A percentile compares a stretch with the other conserved stretches of the same genome.
phyloP scores from a whole-genome alignment of 2,888 invertebrate species.

The Cryptophagus acutangulus region DNA sequence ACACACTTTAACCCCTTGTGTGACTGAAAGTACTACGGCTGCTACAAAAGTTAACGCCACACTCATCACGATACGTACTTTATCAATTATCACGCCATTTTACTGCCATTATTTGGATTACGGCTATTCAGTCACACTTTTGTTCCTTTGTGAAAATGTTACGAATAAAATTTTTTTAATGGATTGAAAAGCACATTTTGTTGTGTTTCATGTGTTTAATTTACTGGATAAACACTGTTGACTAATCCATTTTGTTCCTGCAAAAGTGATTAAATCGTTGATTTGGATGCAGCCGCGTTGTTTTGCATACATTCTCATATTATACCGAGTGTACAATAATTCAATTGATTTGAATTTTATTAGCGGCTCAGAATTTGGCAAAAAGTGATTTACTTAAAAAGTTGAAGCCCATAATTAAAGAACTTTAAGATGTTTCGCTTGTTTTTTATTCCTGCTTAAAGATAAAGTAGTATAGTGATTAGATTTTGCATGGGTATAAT shows the following conservation, averaged over 20 bases:
- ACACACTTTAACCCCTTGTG: conserved; percentile 17
- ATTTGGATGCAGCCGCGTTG: conserved; percentile 10
- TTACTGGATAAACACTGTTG: conserved; percentile 10
- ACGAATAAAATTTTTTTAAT: conserved; percentile 25
- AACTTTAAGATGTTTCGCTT: not conserved
- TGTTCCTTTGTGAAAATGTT: conserved; percentile 21
- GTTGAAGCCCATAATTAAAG: not conserved
- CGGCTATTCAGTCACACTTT: conserved; percentile 22
- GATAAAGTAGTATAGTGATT: no score
- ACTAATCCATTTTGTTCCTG: conserved; percentile 15
- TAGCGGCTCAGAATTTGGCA: not conserved
- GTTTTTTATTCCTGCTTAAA: conserved; percentile 1
- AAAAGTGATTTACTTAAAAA: not conserved
- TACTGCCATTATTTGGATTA: conserved; percentile 32
- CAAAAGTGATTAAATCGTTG: conserved; percentile 13
- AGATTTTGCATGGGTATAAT: no score
- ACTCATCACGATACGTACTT: conserved; percentile 36
- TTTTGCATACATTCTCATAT: no score
- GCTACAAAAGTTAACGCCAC: conserved; percentile 36
- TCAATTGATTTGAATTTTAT: conserved; percentile 1
- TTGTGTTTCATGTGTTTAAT: conserved; percentile 17
- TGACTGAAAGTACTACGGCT: conserved; percentile 31
- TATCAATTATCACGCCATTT: conserved; percentile 40
- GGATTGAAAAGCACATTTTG: conserved; percentile 20
- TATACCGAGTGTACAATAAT: no score